Percentiles rank a stretch among this genome's conserved stretches.
These are phyloP conservation scores for Deilephila porcellus DNA, from an alignment of 2,888 invertebrate genomes.

Conservation along the genomic window DNA sequence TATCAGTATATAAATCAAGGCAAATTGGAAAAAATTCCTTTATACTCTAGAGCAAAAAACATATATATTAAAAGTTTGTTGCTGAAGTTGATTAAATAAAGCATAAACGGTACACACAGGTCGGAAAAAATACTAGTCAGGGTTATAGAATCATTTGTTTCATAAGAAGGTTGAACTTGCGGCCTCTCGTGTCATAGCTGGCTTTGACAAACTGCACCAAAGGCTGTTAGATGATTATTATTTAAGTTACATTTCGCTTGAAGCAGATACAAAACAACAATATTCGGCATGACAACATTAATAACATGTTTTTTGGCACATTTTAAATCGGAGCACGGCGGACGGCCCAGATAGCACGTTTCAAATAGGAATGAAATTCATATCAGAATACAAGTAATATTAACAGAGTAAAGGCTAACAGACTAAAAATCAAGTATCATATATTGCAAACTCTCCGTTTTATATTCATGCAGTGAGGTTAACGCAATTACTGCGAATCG, in stretches of 20 bases:
- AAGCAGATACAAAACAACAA: neutral
- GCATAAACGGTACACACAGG: no score
- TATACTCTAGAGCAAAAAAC: no score
- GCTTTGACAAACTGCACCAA: no score
- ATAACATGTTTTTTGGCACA: constrained; percentile 2
- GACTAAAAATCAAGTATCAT: neutral
- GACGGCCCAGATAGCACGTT: neutral
- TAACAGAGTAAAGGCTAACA: neutral
- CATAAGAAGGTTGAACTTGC: no score
- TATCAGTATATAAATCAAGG: no score
- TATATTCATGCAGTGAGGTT: constrained; percentile 18
- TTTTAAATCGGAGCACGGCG: neutral
- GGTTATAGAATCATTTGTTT: no score
- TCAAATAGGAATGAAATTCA: constrained; percentile 6
- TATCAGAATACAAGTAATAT: neutral
- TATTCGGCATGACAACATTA: neutral
- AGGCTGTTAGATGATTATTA: neutral
- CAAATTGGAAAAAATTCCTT: no score
- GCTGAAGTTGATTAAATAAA: no score
- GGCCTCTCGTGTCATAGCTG: no score
- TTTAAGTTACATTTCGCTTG: neutral
- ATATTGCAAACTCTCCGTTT: constrained; percentile 4
- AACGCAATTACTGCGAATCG: neutral
- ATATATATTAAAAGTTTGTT: no score
- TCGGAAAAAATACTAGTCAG: no score